A percentile compares a stretch with the other conserved stretches of the same genome.
Evolutionary conservation across 1,140 invertebrate genomes (phyloP).

Genomic region (Scaptomyza montana): DNA sequence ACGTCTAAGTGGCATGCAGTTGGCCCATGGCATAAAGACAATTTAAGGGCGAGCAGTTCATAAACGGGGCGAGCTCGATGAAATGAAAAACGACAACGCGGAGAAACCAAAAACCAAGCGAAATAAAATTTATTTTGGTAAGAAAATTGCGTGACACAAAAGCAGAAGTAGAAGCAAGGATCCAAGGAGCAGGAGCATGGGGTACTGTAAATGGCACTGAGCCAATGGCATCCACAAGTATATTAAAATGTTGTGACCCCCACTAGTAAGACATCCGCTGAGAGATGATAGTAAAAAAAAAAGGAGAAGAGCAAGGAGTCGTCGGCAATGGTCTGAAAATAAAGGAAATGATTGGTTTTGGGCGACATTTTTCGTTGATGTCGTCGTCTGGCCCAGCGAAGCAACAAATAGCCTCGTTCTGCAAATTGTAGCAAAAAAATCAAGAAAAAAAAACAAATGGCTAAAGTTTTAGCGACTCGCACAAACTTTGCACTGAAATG

Average conservation of each 20-base stretch:
- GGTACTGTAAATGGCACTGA: conserved; percentile 55
- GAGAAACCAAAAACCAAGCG: conserved; percentile 42
- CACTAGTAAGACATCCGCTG: conserved; percentile 47
- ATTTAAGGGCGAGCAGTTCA: conserved; percentile 73
- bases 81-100: conserved; percentile 61
- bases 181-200: not conserved
- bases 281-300: conserved; percentile 13
- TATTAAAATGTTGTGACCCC: conserved; percentile 64
- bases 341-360: conserved; percentile 73
- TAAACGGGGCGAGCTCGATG: conserved; percentile 64
- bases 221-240: conserved; percentile 68
- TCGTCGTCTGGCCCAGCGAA: conserved; percentile 66
- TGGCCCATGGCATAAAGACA: conserved; percentile 69
- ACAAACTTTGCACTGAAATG: conserved; percentile 66
- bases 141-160: conserved; percentile 71
- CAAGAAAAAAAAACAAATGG: conserved; percentile 35
- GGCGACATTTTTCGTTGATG: conserved; percentile 48
- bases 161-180: not conserved
- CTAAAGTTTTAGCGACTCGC: conserved; percentile 64
- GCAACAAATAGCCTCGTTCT: conserved; percentile 69
- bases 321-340: conserved; percentile 16
- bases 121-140: conserved; percentile 74
- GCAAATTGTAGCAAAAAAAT: conserved; percentile 50
- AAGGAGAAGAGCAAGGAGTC: conserved; percentile 1
- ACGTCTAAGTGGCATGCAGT: conserved; percentile 57